Evolutionary conservation across 2,797 vertebrate species (phyloP), one percentile per base, ranked within the genome.

Genomic region (Phyllotis vaccarum): DNA sequence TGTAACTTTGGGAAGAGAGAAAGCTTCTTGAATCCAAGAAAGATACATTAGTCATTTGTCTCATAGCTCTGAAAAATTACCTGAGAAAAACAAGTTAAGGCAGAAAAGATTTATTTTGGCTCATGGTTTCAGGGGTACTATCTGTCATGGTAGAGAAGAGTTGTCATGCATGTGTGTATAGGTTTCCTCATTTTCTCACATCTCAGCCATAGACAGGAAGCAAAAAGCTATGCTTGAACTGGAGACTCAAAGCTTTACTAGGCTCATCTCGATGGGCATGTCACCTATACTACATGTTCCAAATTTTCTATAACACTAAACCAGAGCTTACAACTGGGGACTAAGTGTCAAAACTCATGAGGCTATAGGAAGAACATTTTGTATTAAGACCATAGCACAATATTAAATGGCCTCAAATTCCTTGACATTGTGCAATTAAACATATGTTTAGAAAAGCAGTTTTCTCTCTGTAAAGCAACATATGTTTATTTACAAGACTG

Each of bases 21-120:
- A 92, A 70, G 56, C 87, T 86, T 94, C 56, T 82, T 76, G 95
- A 88, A 22, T 85, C 40, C 62, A 91, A 90, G 62, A n/a, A 72
- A 10, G 19, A 12, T 62, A 62, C 60, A 46, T 76, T 62, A 89
- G 56, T 58, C 43, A 62, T 46, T 89, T 89, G 72, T 60, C 19
- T 89, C 56, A 27, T 89, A 34, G 56, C 72, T 76, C 27, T 43
- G 17, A 75, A 88, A 46, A 49, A 89, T 27, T 46, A 62, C 12
- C 6, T 0, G 19, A 76, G 85, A 21, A 87, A 87, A 87, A 56
- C 14, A 86, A 29, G 49, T 62, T 46, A 46, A 89, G 21, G 56
- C 54, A 89, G 40, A 22, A 46, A 60, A 46, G 56, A 76, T n/a
- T 89, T 46, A 16, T 89, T 43, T 43, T 75, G 70, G 40, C 12